phyloP scores from a whole-genome alignment of 1,140 invertebrate genomes.

The Panagrolaimus sp. region DNA sequence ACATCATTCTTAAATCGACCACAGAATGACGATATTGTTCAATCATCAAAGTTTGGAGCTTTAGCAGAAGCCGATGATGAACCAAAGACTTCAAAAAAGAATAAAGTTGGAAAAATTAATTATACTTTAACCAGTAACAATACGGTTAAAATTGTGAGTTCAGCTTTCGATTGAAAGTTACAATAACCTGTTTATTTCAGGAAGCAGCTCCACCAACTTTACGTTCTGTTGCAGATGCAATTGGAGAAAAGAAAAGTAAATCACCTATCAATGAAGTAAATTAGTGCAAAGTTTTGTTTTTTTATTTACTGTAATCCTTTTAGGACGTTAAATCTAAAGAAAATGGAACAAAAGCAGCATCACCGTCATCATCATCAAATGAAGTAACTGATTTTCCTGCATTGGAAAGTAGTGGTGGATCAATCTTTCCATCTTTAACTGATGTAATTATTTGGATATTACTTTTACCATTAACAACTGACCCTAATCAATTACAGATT shows the following conservation, averaged over 20 bases:
- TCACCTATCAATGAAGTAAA: neutral
- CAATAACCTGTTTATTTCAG: neutral
- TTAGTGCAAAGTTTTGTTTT: too few species aligned
- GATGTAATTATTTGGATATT: neutral
- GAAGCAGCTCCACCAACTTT: neutral
- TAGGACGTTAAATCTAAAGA: neutral
- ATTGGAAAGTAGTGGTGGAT: neutral
- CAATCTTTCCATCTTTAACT: neutral
- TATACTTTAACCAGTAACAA: neutral
- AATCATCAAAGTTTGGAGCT: too few species aligned
- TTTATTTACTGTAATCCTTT: too few species aligned
- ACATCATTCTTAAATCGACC: neutral
- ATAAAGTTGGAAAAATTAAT: too few species aligned
- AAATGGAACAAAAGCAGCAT: neutral
- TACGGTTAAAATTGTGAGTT: neutral
- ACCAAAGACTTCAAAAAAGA: too few species aligned
- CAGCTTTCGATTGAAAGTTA: neutral
- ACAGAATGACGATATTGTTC: too few species aligned
- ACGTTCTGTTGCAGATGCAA: neutral
- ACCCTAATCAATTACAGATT: neutral
- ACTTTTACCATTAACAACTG: neutral
- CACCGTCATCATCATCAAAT: neutral
- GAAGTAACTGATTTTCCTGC: neutral
- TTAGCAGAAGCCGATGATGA: too few species aligned
- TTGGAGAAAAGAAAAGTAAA: neutral